Base-by-base conservation (phyloP, 2,888 invertebrate species). In the Noctua janthina region DNA sequence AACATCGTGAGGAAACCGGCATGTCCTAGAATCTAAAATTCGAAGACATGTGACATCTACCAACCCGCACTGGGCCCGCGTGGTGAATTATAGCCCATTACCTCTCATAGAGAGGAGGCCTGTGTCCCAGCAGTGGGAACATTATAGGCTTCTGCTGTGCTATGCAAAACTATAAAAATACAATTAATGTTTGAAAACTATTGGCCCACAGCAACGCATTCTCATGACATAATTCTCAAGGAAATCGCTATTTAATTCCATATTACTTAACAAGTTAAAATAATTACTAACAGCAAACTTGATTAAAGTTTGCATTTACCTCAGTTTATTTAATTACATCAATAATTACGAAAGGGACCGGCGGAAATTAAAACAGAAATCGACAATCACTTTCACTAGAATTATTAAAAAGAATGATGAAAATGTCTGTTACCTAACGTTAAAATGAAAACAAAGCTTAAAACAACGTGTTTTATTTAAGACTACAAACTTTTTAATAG, bases 321-420 rank as follows among this genome's bases (percentile, higher is more conserved):
- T 67, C 56, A 74, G 69, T 74, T 74, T 20, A 54, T 76, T 78
- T 71, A 85, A 82, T 85, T 59, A 82, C 71, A 29, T 69, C 66
- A 56, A 62, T 75, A 73, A 78, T 78, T 73, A 85, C 64, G 64
- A 74, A 71, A 72, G 76, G 75, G 77, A 62, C 68, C 54, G 43
- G 35, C 71, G 81, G 75, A 79, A 88, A 88, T 83, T 79, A 67
- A 81, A 71, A 83, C 68, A 77, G 35, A 78, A 71, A 78, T 75
- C 43, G 43, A 79, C 74, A 71, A 76, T 64, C 66, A 88, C 87
- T 87, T 87, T 87, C 88, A 83, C 88, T 64, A 71, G 43, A 78
- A 85, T 64, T 78, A 86, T 75, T 74, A 78, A 74, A 82, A 83
- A 74, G 43, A 88, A 88, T 49, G 67, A 70, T 54, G 70, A 72